Conservation (phyloP, 1,140 invertebrate species). For the Atopsyche davidsoni region DNA sequence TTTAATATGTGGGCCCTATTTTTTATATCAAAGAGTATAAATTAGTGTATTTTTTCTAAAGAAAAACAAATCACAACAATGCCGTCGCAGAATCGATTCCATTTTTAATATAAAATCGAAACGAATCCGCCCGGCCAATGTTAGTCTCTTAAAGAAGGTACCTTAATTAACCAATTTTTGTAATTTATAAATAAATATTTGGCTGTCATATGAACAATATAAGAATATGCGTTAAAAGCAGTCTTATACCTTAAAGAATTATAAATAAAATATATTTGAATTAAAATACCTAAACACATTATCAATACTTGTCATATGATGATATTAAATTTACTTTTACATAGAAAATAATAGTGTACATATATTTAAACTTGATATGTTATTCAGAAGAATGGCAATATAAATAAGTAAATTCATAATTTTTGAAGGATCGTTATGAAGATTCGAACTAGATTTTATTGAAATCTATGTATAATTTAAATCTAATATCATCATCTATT, state of each 20-base stretch:
- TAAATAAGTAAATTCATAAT: too few species aligned
- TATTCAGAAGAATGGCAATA: too few species aligned
- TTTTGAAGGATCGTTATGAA: not conserved
- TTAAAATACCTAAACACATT: slow-evolving; percentile 9
- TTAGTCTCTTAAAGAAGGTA: slow-evolving; percentile 7
- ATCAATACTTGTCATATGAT: slow-evolving; percentile 7
- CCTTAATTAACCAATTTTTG: not conserved
- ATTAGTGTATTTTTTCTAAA: slow-evolving; percentile 2
- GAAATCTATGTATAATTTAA: slow-evolving; percentile 1
- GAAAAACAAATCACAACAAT: slow-evolving; percentile 4
- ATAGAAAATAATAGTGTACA: too few species aligned
- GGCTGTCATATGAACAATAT: slow-evolving; percentile 18
- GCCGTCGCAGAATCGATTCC: slow-evolving; percentile 12
- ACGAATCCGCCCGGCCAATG: slow-evolving; percentile 9
- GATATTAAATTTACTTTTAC: slow-evolving; percentile 13
- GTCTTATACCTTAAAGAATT: slow-evolving; percentile 29
- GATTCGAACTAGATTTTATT: not conserved
- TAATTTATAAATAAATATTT: slow-evolving; percentile 24
- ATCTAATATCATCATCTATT: slow-evolving; percentile 25
- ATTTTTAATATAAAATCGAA: slow-evolving; percentile 8
- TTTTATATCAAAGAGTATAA: not conserved
- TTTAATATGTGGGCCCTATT: not conserved
- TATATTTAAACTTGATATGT: slow-evolving; percentile 1
- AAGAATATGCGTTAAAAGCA: slow-evolving; percentile 29
- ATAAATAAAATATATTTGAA: slow-evolving; percentile 14